Percentiles rank a stretch among this genome's conserved stretches.
These are phyloP conservation scores for Myzus persicae DNA, from an alignment of 1,140 invertebrate genomes.

Conservation along the genomic window DNA sequence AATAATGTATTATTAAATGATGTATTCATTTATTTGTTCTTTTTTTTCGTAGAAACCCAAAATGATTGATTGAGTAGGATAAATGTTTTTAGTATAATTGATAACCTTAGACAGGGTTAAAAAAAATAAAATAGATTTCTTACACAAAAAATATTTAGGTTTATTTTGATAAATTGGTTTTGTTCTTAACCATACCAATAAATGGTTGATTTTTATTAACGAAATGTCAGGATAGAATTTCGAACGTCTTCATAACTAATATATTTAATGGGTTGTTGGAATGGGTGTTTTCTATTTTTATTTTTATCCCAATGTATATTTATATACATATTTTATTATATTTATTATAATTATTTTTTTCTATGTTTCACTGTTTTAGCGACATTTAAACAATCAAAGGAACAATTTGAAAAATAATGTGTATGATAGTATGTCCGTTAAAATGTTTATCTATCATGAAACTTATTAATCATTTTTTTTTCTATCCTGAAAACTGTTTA, in stretches of 20 bases:
- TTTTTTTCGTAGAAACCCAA: background rate
- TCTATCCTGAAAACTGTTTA: no score
- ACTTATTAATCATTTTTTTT: no score
- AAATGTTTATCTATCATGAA: no score
- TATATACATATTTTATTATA: no score
- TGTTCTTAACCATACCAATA: background rate
- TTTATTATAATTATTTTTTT: no score
- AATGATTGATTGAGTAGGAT: background rate
- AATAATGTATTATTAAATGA: background rate
- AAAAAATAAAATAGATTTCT: background rate
- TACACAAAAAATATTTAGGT: background rate
- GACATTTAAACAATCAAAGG: no score
- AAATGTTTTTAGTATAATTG: slow-evolving; percentile 11
- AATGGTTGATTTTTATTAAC: background rate
- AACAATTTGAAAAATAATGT: no score
- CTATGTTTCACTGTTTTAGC: no score
- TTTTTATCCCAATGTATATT: no score
- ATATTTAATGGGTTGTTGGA: background rate
- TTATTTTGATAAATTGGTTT: slow-evolving; percentile 30
- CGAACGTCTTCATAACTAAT: background rate
- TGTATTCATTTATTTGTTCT: background rate
- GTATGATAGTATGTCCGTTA: no score
- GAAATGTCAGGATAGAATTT: background rate
- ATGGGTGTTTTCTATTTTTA: no score
- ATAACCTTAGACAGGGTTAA: background rate